Base-by-base conservation (phyloP, 2,888 invertebrate species). In the Rhamnusium bicolor region DNA sequence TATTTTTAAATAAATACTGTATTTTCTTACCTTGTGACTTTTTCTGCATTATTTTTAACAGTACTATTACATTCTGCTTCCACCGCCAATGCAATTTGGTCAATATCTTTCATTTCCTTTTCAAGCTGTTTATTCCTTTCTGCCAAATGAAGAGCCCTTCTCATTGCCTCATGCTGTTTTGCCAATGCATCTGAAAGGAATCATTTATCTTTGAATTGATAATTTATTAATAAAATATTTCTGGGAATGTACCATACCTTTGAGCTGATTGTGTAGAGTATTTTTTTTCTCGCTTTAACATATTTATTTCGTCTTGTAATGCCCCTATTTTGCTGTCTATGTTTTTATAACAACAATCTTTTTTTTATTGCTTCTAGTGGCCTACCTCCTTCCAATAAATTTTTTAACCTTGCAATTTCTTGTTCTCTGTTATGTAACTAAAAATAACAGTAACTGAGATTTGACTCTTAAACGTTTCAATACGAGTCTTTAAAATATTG, bases 101-200 rank as follows among this genome's bases (percentile, higher is more conserved):
- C 95, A 60, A 95, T 91, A 84, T 94, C 94, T 77, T 91, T 90
- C 76, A 95, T 84, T 86, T 95, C 94, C 72, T 92, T 91, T 86
- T 94, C 92, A 63, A 95, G 86, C 71, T 89, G 89, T 84, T 92
- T 92, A 82, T 95, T 95, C 80, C 92, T 91, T 78, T 94, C 93
- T n/a, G 94, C 94, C 66, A 95, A 89, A 82, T 90, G 90, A 53
- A 95, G 87, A 4, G 95, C 95, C 78, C 93, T 89, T 54, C 93
- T 89, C 94, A 95, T 95, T 3, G 95, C 95, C 85, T 95, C 95
- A 86, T 95, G 95, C 83, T 94, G 93, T 82, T 93, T 93, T 67
- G 90, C 89, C 72, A 93, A 85, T 18, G 92, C 89, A 78, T 90
- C 92, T 87, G 78, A 67, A 84, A 68, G 58, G 40, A 69, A 14